These are phyloP conservation scores for Isurus oxyrinchus DNA, from an alignment of 2,113 vertebrate genomes.

Conservation along the genomic window DNA sequence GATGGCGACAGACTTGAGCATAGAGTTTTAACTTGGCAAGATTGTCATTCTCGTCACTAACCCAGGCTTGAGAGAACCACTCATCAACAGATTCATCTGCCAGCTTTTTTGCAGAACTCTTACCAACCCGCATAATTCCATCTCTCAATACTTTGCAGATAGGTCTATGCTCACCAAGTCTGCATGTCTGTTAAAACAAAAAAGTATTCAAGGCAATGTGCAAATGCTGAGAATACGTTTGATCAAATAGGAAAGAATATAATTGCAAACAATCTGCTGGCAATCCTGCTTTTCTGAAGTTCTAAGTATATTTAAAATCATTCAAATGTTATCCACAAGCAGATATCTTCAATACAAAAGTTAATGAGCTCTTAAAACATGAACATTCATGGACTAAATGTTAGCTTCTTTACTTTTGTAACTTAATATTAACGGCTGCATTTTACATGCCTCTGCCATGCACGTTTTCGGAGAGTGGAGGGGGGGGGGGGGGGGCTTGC, in stretches of 20 bases:
- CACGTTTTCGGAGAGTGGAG: no score
- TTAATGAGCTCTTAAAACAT: neutral
- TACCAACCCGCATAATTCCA: constrained; percentile 79
- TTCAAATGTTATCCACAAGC: neutral
- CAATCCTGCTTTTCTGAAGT: no score
- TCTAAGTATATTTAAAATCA: neutral
- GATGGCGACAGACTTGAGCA: constrained; percentile 82
- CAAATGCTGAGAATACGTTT: neutral
- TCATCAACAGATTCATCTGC: constrained; percentile 76
- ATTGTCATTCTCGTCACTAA: constrained; percentile 79
- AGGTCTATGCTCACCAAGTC: constrained; percentile 89
- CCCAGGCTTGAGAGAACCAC: constrained; percentile 80
- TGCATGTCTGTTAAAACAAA: constrained; percentile 68
- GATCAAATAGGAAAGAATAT: neutral
- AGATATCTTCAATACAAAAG: neutral
- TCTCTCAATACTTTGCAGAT: constrained; percentile 87
- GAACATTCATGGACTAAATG: neutral
- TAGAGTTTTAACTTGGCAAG: constrained; percentile 88
- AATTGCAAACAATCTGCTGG: neutral
- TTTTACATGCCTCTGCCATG: no score
- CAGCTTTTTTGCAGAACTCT: constrained; percentile 61
- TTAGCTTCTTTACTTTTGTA: neutral
- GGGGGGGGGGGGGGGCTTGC: no score
- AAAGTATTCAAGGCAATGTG: constrained; percentile 39
- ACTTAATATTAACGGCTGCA: neutral